Base-by-base conservation (phyloP, 64 coral and sea anemone genomes). In the Acropora tenuis region DNA sequence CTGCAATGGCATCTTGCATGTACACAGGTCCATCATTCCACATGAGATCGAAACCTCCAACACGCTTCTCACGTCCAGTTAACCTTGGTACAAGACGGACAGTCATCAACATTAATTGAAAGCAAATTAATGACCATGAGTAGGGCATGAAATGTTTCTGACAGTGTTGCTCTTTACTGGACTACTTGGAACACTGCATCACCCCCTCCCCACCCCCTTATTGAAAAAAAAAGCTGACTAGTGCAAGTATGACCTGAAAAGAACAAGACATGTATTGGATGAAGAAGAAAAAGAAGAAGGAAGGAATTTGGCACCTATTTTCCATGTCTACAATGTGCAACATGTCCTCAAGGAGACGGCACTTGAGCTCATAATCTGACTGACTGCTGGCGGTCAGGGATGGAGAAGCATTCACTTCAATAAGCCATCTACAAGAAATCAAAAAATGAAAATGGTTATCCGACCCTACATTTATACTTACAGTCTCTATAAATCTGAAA, bases 381-480 rank as follows among this genome's bases (percentile, higher is more conserved):
- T 95, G 97, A 82, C 97, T 99, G 65, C 97, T 99, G 16, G 97
- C 97, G 41, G 97, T 99, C 78, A 99, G 80, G 2, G 97, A 99
- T 2, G 97, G 97, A 1, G 97, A 99, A 2, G 97, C 97, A 78
- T 99, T 99, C 40, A 99, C 88, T 90, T 98, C 96, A 46, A 98
- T 95, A 48, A 98, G 74, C 96, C 96, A 98, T n/a, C 96, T 98
- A 77, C 17, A 78, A 88, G 45, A 2, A 75, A 30, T 2, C 58
- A 57, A 55, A 18, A 5, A 9, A 6, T 0, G 1, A 63, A 13
- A 13, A 63, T 11, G 3, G 3, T 13, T 13, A 12, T 63, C 11
- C 59, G 16, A 13, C 12, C 16, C 59, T 2, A 10, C 2, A 13
- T 10, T 63, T 30, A 30, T 30, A 30, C 30, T 30, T 30, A 30